Evolutionary conservation across 1,140 invertebrate species (phyloP).

Genomic region (Hyles vespertilio): DNA sequence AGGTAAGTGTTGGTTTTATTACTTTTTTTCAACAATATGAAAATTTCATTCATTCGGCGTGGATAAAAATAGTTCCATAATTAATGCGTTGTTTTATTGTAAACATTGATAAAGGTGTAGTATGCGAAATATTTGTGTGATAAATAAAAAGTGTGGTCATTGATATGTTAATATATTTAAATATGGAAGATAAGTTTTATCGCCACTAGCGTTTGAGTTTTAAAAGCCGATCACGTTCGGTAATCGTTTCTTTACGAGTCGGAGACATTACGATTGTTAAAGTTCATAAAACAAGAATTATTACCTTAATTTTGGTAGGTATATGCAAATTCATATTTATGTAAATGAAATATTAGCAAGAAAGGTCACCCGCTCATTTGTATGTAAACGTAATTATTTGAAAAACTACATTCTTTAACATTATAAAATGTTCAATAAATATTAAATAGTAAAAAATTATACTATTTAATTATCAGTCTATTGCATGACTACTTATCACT

Average conservation of each 20-base stretch:
- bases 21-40: constrained; percentile 26
- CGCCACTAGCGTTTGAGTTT: not conserved
- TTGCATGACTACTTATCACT: too few species aligned
- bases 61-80: constrained; percentile 49
- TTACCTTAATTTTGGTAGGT: too few species aligned
- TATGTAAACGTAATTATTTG: too few species aligned
- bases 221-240: not conserved
- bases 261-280: too few species aligned
- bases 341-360: too few species aligned
- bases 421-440: too few species aligned
- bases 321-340: too few species aligned
- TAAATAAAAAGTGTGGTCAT: not conserved
- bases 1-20: constrained; percentile 46
- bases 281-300: too few species aligned
- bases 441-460: too few species aligned
- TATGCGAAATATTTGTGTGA: not conserved
- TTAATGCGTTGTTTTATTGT: constrained; percentile 13
- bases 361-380: too few species aligned
- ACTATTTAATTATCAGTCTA: too few species aligned
- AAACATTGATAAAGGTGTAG: constrained; percentile 8
- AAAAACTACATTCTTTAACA: too few species aligned
- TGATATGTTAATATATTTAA: not conserved
- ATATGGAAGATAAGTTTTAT: not conserved
- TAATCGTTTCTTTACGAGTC: not conserved
- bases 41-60: constrained; percentile 34